These are phyloP conservation scores for Corythaixoides concolor DNA, from an alignment of 2,113 vertebrate species.

Conservation along the genomic window DNA sequence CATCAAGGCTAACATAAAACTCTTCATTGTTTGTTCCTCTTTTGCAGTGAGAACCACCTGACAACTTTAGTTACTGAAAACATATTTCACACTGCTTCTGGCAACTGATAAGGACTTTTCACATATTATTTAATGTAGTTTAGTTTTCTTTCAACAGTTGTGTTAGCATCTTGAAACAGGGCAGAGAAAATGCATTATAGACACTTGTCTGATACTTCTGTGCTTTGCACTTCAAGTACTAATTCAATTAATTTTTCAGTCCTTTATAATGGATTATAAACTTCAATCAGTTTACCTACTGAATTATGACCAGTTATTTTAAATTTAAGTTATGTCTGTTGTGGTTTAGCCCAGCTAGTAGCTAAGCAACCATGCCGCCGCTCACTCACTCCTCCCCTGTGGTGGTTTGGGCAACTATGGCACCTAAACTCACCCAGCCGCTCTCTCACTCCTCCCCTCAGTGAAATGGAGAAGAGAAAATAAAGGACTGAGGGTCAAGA, in stretches of 20 bases:
- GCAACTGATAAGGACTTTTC: background rate
- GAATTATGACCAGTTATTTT: background rate
- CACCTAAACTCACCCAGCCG: too few relatives aligned
- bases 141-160: background rate
- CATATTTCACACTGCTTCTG: background rate
- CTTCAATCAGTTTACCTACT: background rate
- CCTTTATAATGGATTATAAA: background rate
- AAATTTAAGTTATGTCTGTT: background rate
- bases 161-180: background rate
- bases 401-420: too few relatives aligned
- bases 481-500: too few relatives aligned
- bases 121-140: background rate
- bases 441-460: too few relatives aligned
- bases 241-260: background rate
- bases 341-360: too few relatives aligned
- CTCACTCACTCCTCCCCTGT: too few relatives aligned
- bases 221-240: background rate
- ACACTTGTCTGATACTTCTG: background rate
- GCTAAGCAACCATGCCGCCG: too few relatives aligned
- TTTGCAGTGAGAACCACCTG: background rate
- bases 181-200: background rate
- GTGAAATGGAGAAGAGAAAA: too few relatives aligned
- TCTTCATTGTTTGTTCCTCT: background rate
- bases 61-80: background rate
- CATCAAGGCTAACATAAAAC: background rate